phyloP scores from a whole-genome alignment of 2,888 invertebrate genomes.

The Idaea dimidiata region DNA sequence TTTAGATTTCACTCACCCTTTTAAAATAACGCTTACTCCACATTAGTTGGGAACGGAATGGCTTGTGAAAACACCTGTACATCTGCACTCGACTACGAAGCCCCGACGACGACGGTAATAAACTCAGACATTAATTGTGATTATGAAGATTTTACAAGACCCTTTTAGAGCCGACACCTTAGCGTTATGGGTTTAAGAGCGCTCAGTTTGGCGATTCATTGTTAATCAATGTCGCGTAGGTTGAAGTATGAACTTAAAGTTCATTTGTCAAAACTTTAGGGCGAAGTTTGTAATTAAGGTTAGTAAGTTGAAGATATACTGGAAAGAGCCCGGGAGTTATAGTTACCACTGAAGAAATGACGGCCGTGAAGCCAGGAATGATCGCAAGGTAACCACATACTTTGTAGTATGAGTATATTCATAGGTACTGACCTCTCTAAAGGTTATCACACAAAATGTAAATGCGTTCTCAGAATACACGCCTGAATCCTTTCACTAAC shows the following conservation, averaged over 20 bases:
- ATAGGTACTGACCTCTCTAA: too few species aligned
- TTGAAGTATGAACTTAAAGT: background rate
- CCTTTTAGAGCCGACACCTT: background rate
- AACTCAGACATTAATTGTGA: background rate
- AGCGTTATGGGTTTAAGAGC: too few species aligned
- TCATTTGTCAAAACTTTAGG: background rate
- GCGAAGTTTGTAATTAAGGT: background rate
- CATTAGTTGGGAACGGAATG: background rate
- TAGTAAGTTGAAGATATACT: too few species aligned
- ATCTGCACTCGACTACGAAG: background rate
- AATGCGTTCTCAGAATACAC: too few species aligned
- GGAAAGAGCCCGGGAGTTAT: too few species aligned
- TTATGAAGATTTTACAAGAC: background rate
- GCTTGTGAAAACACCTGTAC: background rate
- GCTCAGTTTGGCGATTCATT: background rate
- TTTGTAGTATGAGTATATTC: too few species aligned
- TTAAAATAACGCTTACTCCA: background rate
- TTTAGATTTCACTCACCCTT: background rate
- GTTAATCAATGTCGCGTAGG: background rate
- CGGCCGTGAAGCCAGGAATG: too few species aligned
- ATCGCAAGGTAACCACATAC: too few species aligned
- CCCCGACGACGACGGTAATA: background rate
- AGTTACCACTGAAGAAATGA: too few species aligned
- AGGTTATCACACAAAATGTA: too few species aligned
- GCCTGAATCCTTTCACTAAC: too few species aligned